These are phyloP conservation scores for Hozukius guyotensis DNA, from an alignment of 2,797 vertebrate species.

Conservation along the genomic window DNA sequence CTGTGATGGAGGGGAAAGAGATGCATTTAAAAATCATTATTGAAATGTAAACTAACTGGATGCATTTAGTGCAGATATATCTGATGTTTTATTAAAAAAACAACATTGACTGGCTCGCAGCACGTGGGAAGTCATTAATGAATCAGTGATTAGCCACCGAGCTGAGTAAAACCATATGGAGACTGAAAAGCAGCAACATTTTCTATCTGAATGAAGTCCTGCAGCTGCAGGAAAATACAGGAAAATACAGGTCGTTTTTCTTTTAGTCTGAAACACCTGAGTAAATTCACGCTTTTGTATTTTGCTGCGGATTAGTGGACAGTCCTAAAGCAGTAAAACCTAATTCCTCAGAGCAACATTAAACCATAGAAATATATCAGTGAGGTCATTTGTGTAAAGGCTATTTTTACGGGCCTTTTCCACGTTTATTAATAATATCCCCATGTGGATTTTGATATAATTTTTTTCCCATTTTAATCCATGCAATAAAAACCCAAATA, in stretches of 20 bases:
- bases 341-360: constrained; percentile 2
- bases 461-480: background rate
- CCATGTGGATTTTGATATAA: background rate
- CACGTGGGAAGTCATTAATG: constrained; percentile 78
- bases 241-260: background rate
- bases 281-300: constrained; percentile 41
- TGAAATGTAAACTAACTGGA: background rate
- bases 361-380: background rate
- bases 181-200: constrained; percentile 22
- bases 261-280: constrained; percentile 43
- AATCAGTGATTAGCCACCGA: constrained; percentile 69
- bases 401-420: background rate
- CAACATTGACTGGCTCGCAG: constrained; percentile 18
- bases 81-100: background rate
- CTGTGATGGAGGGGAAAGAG: constrained; percentile 53
- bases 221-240: constrained; percentile 44
- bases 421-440: background rate
- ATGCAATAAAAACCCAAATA: background rate
- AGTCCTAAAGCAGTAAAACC: constrained; percentile 21
- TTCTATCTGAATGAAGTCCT: constrained; percentile 21
- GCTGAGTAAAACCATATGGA: constrained; percentile 76
- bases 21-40: background rate
- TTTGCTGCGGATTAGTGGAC: constrained; percentile 6
- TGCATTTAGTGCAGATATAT: background rate
- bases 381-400: background rate